Base-by-base conservation (phyloP, 2,797 vertebrate genomes). In the Tauraco hartlaubi region DNA sequence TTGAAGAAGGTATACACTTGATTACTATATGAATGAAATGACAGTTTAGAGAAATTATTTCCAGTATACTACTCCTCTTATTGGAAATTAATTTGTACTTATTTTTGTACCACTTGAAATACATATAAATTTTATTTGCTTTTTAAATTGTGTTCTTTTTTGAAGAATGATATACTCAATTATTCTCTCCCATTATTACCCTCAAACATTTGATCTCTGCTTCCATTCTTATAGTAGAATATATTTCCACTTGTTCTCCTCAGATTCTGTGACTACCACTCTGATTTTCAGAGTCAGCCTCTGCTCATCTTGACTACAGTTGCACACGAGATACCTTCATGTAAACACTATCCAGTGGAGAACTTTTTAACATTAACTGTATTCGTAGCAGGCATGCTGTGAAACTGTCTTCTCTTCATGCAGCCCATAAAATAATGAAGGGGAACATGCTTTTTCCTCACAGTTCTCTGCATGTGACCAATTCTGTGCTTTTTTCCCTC, bases 1-100 rank as follows among this genome's bases (percentile, higher is more conserved):
- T 95, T 98, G 94, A 98, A 98, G 93, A 98, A 98, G 98, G 99
- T 99, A 98, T 69, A 28, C 3, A 23, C 18, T 79, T 80, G 13
- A 22, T 84, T 7, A 44, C 20, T 73, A 31, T 21, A 16, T 41
- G 74, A 79, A 25, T 41, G 44, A 51, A 66, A 73, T 15, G 9
- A 37, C 37, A 77, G 4, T 69, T 91, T 56, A 74, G 29, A 37
- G 39, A 79, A 72, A 59, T 80, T 89, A 63, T 85, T 84, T 85
- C 28, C 11, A 59, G 28, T 59, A 76, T 5, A 22, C 15, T 37
- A 9, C 26, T 55, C 28, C 51, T 90, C 29, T 17, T 75, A 48
- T 73, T 69, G 6, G 12, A 66, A 44, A 58, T 41, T 41, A 81
- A 55, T 55, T 7, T 72, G 15, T 79, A 21, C 11, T 72, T 85